These are phyloP conservation scores for Sula dactylatra DNA, from an alignment of 2,113 vertebrate genomes.

Conservation along the genomic window DNA sequence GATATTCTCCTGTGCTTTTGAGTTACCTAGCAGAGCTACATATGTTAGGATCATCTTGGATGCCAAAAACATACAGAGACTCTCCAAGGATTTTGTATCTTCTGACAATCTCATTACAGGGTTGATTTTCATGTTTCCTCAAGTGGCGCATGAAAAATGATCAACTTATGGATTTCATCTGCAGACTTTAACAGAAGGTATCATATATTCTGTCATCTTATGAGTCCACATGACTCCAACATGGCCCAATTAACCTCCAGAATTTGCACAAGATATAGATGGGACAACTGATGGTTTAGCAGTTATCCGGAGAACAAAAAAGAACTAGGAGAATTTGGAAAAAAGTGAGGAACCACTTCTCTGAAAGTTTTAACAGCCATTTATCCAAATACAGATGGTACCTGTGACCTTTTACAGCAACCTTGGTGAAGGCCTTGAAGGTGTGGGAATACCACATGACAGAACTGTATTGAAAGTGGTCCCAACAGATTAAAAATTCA, in stretches of 20 bases:
- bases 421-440: background rate
- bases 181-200: background rate
- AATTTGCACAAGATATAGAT: background rate
- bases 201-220: background rate
- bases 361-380: background rate
- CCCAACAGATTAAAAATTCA: background rate
- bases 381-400: background rate
- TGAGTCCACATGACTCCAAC: background rate
- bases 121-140: background rate
- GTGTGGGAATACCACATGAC: background rate
- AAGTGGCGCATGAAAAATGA: background rate
- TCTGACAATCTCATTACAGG: background rate
- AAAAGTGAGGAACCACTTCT: background rate
- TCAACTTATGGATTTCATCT: background rate
- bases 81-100: background rate
- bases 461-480: background rate
- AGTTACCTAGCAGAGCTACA: background rate
- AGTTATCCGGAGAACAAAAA: background rate
- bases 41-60: background rate
- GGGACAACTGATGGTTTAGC: background rate
- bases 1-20: background rate
- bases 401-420: background rate
- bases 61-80: background rate
- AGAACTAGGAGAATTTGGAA: background rate
- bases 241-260: background rate